Percentiles rank a stretch among this genome's conserved stretches.
phyloP scores from a whole-genome alignment of 2,888 invertebrate genomes.

The Drosophila helvetica region DNA sequence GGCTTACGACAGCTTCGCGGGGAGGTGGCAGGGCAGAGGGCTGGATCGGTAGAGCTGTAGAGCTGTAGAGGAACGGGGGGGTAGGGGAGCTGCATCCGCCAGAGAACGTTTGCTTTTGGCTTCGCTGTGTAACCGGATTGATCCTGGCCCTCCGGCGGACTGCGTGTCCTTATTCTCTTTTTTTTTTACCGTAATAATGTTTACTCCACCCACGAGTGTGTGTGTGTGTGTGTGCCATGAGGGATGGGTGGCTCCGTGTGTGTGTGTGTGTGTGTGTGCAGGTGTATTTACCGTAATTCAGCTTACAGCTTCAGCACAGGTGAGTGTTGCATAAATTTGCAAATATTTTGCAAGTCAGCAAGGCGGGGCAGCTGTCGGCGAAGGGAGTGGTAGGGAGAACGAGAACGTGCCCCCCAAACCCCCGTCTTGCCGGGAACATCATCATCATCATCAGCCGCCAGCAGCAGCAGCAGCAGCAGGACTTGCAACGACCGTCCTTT shows the following conservation, averaged over 20 bases:
- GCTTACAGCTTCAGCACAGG: constrained; percentile 50
- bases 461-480: constrained; percentile 18
- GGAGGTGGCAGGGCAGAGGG: background rate
- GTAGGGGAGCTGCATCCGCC: background rate
- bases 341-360: constrained; percentile 71
- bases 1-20: background rate
- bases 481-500: constrained; percentile 14
- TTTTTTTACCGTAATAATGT: constrained; percentile 48
- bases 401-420: constrained; percentile 9
- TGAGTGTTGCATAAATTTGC: constrained; percentile 73
- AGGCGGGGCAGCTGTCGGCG: constrained; percentile 36
- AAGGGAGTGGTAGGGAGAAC: constrained; percentile 23
- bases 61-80: too few relatives aligned
- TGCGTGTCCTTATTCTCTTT: constrained; percentile 27
- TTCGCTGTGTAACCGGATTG: constrained; percentile 47
- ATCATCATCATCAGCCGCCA: constrained; percentile 28
- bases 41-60: background rate
- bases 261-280: constrained; percentile 19
- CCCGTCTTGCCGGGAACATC: constrained; percentile 17
- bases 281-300: constrained; percentile 55
- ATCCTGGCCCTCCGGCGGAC: constrained; percentile 31
- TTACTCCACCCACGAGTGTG: constrained; percentile 7
- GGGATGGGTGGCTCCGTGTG: background rate
- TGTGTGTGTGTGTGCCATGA: constrained; percentile 9
- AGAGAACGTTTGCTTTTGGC: background rate